Evolutionary conservation across 2,113 vertebrate species (phyloP).

Genomic region (Tachysurus fulvidraco): DNA sequence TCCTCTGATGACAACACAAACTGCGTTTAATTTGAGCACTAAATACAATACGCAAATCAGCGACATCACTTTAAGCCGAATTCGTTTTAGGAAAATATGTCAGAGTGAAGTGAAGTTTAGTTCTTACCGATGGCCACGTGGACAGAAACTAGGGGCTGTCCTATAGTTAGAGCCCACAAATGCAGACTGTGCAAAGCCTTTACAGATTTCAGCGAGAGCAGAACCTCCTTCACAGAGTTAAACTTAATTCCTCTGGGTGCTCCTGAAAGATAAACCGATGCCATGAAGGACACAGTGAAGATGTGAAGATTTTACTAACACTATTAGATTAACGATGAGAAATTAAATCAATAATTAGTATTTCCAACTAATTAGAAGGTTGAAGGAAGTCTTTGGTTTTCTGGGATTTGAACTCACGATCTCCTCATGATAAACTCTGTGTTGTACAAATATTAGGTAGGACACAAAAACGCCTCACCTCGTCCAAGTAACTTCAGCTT

Average conservation of each 20-base stretch:
- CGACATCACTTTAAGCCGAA: too few species aligned
- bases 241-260: slow-evolving; percentile 79
- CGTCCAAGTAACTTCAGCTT: not conserved
- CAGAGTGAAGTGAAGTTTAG: slow-evolving; percentile 23
- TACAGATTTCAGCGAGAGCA: slow-evolving; percentile 84
- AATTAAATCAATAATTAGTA: not conserved
- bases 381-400: not conserved
- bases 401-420: not conserved
- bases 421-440: not conserved
- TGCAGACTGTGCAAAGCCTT: slow-evolving; percentile 82
- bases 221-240: slow-evolving; percentile 81
- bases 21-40: not conserved
- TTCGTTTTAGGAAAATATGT: not conserved
- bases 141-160: slow-evolving; percentile 78
- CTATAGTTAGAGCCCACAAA: slow-evolving; percentile 88
- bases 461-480: not conserved
- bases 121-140: slow-evolving; percentile 86
- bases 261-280: slow-evolving; percentile 67
- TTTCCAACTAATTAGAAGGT: not conserved
- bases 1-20: slow-evolving; percentile 71
- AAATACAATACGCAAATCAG: too few species aligned
- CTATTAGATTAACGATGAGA: not conserved
- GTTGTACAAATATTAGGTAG: not conserved
- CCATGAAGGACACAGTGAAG: not conserved
- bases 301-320: not conserved